Base-by-base conservation (phyloP, 2,888 invertebrate species). In the Eupithecia abbreviata region DNA sequence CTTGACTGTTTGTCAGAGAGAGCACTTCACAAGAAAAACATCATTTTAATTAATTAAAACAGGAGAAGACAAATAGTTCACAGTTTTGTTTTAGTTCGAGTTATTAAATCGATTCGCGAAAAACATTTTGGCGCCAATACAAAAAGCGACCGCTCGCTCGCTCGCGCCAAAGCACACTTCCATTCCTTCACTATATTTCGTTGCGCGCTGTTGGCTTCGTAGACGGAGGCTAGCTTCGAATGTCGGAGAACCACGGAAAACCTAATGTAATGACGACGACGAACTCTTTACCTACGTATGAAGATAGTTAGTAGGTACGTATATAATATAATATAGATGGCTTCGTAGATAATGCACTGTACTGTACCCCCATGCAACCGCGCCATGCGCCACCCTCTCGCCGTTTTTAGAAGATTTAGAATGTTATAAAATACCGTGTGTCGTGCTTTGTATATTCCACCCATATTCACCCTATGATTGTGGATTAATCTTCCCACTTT, bases 121-220 rank as follows among this genome's bases (percentile, higher is more conserved):
- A 76, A 85, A 85, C 89, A 90, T 91, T 87, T 88, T 90, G 84
- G 87, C 88, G 89, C 87, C 86, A 84, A 83, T 81, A 72, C 69
- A 73, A 78, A 55, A 86, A 85, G 10, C 93, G 88, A 88, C 87
- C 86, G 78, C 79, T 75, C 87, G 77, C 78, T 75, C 82, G 83
- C 83, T 82, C 88, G 90, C 90, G 84, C 81, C 84, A 84, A 85
- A 82, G 86, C 89, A 85, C 83, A 91, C 90, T 90, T 83, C 79
- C 78, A 74, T 70, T 68, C 42, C 7, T 75, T 45, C 67, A 49
- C 7, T 71, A 51, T 30, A 2, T n/a, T 70, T 49, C 45, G 68
- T 18, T 68, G 15, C 67, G 43, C 47, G 18, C 10, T 18, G 68
- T 18, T 58, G 12, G 62, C 62, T 62, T 62, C 12, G 62, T 4